Conservation (phyloP, 2,113 vertebrate species). For the Hyperopisus bebe region DNA sequence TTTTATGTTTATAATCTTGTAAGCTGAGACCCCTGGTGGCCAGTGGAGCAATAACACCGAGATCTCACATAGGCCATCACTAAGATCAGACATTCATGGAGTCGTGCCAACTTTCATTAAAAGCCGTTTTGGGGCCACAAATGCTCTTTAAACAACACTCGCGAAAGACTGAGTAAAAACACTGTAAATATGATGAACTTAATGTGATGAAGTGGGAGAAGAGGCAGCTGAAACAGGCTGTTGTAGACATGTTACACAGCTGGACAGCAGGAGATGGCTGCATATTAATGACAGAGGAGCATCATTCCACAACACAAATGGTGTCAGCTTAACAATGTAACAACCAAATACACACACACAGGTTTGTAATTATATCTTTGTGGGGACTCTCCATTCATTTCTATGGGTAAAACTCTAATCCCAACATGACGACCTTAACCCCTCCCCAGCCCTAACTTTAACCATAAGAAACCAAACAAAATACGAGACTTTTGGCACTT, state of each 20-base stretch:
- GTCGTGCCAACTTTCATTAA: not conserved
- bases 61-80: not conserved
- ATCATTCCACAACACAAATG: not conserved
- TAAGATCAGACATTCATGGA: not conserved
- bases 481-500: too few species aligned
- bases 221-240: not conserved
- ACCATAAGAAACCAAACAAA: too few species aligned
- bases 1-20: not conserved
- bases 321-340: not conserved
- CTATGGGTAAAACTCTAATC: too few species aligned
- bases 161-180: slow-evolving; percentile 7
- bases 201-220: not conserved
- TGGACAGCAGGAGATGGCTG: not conserved
- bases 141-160: slow-evolving; percentile 17
- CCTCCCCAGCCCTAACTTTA: too few species aligned
- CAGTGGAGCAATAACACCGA: not conserved
- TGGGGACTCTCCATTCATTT: too few species aligned
- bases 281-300: not conserved
- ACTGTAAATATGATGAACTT: slow-evolving; percentile 8
- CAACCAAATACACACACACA: not conserved
- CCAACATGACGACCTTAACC: too few species aligned
- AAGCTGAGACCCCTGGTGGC: slow-evolving; percentile 8
- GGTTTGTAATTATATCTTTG: too few species aligned
- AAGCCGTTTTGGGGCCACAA: not conserved
- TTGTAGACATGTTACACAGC: not conserved